Conservation (phyloP, 2,888 invertebrate genomes). For the Amphipoea lucens region DNA sequence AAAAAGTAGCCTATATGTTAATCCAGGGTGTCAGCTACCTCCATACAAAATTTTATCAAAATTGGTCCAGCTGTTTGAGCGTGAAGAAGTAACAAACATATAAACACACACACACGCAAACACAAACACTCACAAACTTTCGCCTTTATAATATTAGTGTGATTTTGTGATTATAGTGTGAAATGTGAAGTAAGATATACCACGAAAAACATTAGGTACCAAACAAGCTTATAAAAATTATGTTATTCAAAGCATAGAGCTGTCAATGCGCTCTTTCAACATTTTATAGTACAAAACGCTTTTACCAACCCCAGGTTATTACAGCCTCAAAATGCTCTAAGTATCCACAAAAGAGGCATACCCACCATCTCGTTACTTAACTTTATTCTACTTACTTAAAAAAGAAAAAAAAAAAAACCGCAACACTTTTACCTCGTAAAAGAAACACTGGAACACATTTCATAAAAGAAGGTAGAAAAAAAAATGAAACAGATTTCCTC, state of each 20-base stretch:
- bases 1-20: too few relatives aligned
- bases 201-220: not conserved
- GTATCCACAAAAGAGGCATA: conserved; percentile 40
- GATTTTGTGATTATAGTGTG: too few relatives aligned
- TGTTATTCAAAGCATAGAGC: conserved; percentile 8
- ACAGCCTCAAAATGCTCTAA: conserved; percentile 43
- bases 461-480: conserved; percentile 54
- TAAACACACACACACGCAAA: too few relatives aligned
- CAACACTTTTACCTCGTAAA: conserved; percentile 62
- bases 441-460: conserved; percentile 58
- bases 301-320: conserved; percentile 50
- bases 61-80: rapidly evolving
- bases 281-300: conserved; percentile 49
- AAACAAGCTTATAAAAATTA: conserved; percentile 6
- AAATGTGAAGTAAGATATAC: not conserved
- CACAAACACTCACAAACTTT: too few relatives aligned
- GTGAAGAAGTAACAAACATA: too few relatives aligned
- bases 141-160: too few relatives aligned
- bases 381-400: conserved; percentile 40
- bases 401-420: conserved; percentile 41
- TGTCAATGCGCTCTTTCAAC: conserved; percentile 43
- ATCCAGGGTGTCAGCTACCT: too few relatives aligned
- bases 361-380: conserved; percentile 37
- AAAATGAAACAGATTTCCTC: conserved; percentile 58
- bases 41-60: too few relatives aligned